Base-by-base conservation (phyloP, 2,888 invertebrate genomes). In the Polydrusus cervinus region DNA sequence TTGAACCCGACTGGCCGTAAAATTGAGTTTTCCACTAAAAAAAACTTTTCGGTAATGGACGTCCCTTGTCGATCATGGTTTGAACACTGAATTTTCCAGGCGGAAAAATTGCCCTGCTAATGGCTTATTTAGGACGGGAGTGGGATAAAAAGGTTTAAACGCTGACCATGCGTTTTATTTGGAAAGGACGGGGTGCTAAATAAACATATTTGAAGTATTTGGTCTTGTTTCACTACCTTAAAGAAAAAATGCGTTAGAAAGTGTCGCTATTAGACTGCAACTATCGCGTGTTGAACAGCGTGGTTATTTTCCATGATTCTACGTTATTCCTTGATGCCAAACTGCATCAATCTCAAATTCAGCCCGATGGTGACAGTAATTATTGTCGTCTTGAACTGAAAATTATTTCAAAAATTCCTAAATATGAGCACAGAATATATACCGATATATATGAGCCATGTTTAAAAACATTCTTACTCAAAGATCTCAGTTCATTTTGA, bases 1-100 rank as follows among this genome's bases (percentile, higher is more conserved):
- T 53, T 14, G 34, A 34, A 53, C 11, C 30, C n/a, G 53, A 66
- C 66, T 40, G 66, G 20, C 20, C 53, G 66, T 30, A 66, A 66
- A 66, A 66, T 66, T 66, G 66, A 53, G 53, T 66, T 66, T 38
- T 53, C 45, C 45, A 62, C 38, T 16, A 51, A 66, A 51, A n/a
- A 65, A 51, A 66, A 66, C 51, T 66, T 66, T 66, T 66, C 38
- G 18, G 30, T 34, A 66, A 66, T 66, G 66, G 53, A 51, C n/a
- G 40, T 66, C 66, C 53, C 66, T 25, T 66, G 66, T 66, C 66
- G 66, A 66, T 66, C 66, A 66, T 16, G 38, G 38, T 38, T 40
- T 60, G 20, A 40, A 53, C 51, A 18, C 53, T 20, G 53, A 66
- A 53, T 66, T 66, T 38, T 51, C 53, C 38, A 53, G 14, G 40